These are phyloP conservation scores for Microplitis mediator DNA, from an alignment of 1,140 invertebrate genomes.

Conservation along the genomic window DNA sequence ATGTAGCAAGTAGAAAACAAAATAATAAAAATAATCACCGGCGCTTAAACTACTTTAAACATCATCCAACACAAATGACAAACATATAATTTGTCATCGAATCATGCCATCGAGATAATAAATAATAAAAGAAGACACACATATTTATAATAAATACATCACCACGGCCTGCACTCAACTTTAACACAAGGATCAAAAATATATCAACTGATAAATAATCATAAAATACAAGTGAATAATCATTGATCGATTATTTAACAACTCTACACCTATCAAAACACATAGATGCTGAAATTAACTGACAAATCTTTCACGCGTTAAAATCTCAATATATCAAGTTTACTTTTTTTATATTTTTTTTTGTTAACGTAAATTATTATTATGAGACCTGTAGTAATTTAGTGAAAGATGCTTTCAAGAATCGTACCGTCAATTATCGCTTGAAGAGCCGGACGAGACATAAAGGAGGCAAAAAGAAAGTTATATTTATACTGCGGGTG, in stretches of 20 bases:
- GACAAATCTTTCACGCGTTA: not conserved
- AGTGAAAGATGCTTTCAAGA: constrained; percentile 28
- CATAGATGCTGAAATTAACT: not conserved
- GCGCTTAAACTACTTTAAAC: constrained; percentile 4
- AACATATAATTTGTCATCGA: not conserved
- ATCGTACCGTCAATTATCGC: constrained; percentile 14
- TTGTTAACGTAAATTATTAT: not conserved
- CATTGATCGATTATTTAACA: not conserved
- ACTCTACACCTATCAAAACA: not conserved
- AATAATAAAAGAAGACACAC: constrained; percentile 1
- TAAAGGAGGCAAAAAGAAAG: constrained; percentile 16
- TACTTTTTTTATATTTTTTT: not conserved
- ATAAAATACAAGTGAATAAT: not conserved
- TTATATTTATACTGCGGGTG: constrained; percentile 1
- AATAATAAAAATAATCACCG: not conserved
- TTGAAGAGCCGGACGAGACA: constrained; percentile 18
- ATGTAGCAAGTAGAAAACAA: no score
- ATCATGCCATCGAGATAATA: not conserved
- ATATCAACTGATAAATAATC: not conserved
- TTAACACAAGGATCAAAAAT: not conserved
- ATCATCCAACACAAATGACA: constrained; percentile 17
- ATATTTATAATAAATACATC: not conserved
- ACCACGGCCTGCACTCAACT: not conserved
- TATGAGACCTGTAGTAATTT: constrained; percentile 18
- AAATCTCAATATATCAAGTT: not conserved